Evolutionary conservation across 2,113 vertebrate genomes (phyloP).

Genomic region (Myotis brandtii): DNA sequence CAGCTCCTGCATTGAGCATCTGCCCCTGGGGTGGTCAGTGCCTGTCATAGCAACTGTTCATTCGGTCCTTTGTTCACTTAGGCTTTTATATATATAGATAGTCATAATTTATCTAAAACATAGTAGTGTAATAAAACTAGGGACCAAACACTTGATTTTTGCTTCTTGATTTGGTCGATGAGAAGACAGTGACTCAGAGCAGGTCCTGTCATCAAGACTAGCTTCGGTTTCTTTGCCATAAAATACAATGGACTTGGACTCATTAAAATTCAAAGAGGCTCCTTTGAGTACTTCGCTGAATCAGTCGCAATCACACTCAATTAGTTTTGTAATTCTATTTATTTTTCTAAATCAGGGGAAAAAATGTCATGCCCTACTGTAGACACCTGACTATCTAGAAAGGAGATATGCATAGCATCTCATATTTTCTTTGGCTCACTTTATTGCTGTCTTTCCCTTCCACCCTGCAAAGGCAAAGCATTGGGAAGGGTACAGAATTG

Average conservation of each 20-base stretch:
- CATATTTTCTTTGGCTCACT: not conserved
- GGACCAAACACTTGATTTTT: not conserved
- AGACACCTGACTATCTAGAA: not conserved
- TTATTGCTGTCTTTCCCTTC: not conserved
- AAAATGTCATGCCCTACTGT: too few species aligned
- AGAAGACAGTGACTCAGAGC: not conserved
- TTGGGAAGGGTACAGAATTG: not conserved
- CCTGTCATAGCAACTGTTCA: rapidly evolving
- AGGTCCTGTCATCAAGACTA: not conserved
- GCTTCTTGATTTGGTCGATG: not conserved
- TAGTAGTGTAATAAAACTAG: not conserved
- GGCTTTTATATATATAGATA: too few species aligned
- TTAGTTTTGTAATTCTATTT: not conserved
- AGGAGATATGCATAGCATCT: not conserved
- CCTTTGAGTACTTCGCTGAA: not conserved
- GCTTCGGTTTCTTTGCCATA: not conserved
- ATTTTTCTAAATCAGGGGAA: not conserved
- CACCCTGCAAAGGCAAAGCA: not conserved
- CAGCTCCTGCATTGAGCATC: too few species aligned
- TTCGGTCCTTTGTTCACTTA: too few species aligned
- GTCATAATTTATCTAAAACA: too few species aligned
- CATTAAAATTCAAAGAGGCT: not conserved
- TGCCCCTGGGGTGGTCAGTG: too few species aligned
- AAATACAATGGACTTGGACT: not conserved
- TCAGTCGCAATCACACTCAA: not conserved